Evolutionary conservation across 23 tunicate species (phyloP).

Genomic region (Trididemnum nubilum): DNA sequence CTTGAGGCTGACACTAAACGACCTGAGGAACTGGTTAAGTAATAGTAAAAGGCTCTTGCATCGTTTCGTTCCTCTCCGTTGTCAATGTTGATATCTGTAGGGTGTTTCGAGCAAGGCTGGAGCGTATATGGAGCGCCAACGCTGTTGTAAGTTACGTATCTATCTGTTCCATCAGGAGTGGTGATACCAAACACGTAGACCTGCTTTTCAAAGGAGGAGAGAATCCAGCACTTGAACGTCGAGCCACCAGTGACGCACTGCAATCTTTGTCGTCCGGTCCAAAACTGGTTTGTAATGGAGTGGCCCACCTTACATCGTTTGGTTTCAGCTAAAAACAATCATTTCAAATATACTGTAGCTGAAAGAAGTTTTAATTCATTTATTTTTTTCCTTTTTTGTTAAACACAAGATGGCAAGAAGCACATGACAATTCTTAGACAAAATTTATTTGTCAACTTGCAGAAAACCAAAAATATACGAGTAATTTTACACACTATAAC

Average conservation of each 20-base stretch:
- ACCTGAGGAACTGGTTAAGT: background rate
- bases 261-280: background rate
- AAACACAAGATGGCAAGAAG: too few species aligned
- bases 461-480: too few species aligned
- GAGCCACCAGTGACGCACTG: background rate
- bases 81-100: background rate
- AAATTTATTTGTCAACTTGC: too few species aligned
- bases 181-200: background rate
- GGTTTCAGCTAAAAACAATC: background rate
- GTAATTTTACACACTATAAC: too few species aligned
- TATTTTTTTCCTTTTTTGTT: too few species aligned
- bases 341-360: too few species aligned
- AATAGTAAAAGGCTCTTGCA: background rate
- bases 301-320: background rate
- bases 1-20: background rate
- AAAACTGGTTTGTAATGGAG: background rate
- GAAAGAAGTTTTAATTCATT: too few species aligned
- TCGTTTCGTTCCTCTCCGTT: background rate
- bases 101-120: background rate
- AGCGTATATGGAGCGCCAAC: background rate
- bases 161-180: background rate
- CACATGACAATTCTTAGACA: too few species aligned
- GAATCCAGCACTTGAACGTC: background rate
- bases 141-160: background rate
- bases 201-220: background rate